Base-by-base conservation (phyloP, 2,797 vertebrate genomes). In the Decapterus maruadsi region DNA sequence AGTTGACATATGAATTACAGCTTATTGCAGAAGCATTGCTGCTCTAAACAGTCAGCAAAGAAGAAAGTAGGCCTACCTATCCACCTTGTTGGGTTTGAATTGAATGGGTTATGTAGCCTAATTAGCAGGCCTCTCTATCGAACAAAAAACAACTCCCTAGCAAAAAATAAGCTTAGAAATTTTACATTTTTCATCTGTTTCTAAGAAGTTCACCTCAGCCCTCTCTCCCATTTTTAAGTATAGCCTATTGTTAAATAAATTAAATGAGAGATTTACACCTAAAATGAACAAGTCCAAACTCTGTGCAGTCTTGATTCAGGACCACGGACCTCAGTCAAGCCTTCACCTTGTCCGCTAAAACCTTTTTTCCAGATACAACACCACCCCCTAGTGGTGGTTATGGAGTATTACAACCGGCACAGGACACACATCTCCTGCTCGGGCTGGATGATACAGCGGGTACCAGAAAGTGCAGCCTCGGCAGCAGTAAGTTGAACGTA, bases 381-480 rank as follows among this genome's bases (percentile, higher is more conserved):
- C 69, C 42, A 82, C 80, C 86, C 77, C 45, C 83, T 3, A 38
- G 78, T 26, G 92, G 84, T 4, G 0, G 3, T 0, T 0, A 1
- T 1, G 0, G 0, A 0, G 0, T 2, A 59, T 45, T 80, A 78
- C 87, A 87, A 1, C 55, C 40, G 57, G 45, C 13, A n/a, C 0
- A 36, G 51, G 63, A 77, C 59, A 20, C 50, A 0, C 22, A 6
- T 38, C 46, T 29, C 16, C 59, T 16, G 8, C 38, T 34, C 0
- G n/a, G 17, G 45, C 77, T 65, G 61, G 51, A 75, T 58, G 53
- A 78, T 31, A 42, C 62, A 31, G 65, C 48, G 2, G 72, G 51
- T 10, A 45, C 9, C 80, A 65, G 13, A 76, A 86, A 88, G 87
- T 85, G 62, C 76, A 45, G 74, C 77, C n/a, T 13, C 65, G 20